Evolutionary conservation across 2,888 invertebrate species (phyloP).

Genomic region (Phalangium opilio): DNA sequence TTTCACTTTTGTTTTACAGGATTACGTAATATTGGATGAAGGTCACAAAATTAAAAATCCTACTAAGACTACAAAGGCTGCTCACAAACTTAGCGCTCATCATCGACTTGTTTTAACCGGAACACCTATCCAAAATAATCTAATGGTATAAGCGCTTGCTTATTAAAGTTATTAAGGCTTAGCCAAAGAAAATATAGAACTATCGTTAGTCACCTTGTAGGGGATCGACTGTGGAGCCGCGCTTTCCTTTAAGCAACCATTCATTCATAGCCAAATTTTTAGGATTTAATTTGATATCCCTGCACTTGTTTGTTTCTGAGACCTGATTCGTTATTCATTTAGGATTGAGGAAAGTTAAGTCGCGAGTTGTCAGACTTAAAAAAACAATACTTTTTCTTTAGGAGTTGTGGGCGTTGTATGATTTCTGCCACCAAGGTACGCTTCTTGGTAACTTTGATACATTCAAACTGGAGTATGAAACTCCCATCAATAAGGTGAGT

Average conservation of each 20-base stretch:
- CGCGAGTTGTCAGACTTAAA: not conserved
- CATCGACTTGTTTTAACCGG: constrained; percentile 33
- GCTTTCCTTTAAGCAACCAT: too few relatives aligned
- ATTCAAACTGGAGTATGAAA: constrained; percentile 33
- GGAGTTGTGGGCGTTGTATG: constrained; percentile 35
- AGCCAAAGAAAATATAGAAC: not conserved
- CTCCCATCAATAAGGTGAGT: constrained; percentile 28
- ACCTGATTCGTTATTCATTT: not conserved
- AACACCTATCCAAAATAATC: constrained; percentile 36
- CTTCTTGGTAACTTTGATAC: constrained; percentile 32
- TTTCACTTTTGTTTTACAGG: constrained; percentile 23
- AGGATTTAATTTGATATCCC: not conserved
- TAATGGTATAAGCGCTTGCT: constrained; percentile 24
- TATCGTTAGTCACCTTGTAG: too few relatives aligned
- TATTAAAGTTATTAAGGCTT: not conserved
- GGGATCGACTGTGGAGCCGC: not conserved
- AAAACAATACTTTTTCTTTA: constrained; percentile 13
- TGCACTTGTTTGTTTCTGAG: not conserved
- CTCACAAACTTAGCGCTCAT: constrained; percentile 28
- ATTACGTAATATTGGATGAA: constrained; percentile 35
- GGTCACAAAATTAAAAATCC: constrained; percentile 37
- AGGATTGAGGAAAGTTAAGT: too few relatives aligned
- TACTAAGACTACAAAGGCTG: constrained; percentile 32
- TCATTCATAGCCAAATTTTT: too few relatives aligned
- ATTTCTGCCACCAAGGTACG: constrained; percentile 33